These are phyloP conservation scores for Sepioteuthis lessoniana DNA, from an alignment of 2,888 invertebrate species.

Conservation along the genomic window DNA sequence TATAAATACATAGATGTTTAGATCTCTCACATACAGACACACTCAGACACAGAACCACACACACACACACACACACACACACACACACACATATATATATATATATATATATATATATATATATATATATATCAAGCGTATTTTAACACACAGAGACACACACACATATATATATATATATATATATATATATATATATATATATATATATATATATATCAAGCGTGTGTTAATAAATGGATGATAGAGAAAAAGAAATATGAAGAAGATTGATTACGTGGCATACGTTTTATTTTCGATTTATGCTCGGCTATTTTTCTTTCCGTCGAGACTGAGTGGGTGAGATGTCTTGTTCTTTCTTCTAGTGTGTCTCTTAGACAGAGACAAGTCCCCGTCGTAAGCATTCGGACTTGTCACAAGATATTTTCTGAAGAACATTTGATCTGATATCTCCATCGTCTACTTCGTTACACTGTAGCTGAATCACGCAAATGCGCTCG, in stretches of 20 bases:
- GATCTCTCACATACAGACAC: too few species aligned
- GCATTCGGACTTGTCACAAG: background rate
- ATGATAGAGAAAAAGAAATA: background rate
- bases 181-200: background rate
- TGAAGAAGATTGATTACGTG: background rate
- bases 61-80: background rate
- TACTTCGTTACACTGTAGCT: too few species aligned
- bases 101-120: slow-evolving; percentile 24
- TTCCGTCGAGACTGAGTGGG: background rate
- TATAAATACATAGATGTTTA: too few species aligned
- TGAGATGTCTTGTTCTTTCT: background rate
- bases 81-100: background rate
- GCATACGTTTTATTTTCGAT: background rate
- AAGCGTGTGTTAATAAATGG: background rate
- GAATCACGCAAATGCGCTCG: background rate
- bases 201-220: background rate
- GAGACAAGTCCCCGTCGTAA: background rate
- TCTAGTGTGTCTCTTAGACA: background rate
- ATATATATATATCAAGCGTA: too few species aligned
- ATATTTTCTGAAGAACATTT: too few species aligned
- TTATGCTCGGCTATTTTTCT: background rate
- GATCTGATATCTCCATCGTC: too few species aligned
- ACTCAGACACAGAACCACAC: too few species aligned
- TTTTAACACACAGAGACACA: background rate
- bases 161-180: background rate